Percentiles rank a stretch among this genome's conserved stretches.
Conservation (phyloP, 1,140 invertebrate genomes). For the Ceratosolen fusciceps region DNA sequence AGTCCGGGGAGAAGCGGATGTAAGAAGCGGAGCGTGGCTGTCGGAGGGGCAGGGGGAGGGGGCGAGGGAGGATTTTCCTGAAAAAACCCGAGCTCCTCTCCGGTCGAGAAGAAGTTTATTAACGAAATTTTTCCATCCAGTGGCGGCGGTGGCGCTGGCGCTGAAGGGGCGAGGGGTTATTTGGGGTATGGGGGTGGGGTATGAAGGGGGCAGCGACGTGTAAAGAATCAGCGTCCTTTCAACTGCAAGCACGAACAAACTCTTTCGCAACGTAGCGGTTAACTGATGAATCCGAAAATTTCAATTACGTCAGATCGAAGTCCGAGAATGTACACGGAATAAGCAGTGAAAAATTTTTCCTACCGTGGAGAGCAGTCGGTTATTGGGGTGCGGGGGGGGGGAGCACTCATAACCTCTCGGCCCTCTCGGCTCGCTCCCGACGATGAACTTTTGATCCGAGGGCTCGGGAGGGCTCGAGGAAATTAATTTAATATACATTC, state of each 20-base stretch:
- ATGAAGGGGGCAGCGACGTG: too few species aligned
- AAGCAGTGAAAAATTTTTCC: too few species aligned
- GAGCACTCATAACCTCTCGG: too few species aligned
- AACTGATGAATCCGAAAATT: slow-evolving; percentile 43
- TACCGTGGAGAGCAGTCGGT: too few species aligned
- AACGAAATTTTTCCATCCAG: slow-evolving; percentile 48
- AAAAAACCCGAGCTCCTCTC: slow-evolving; percentile 19
- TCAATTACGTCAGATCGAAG: slow-evolving; percentile 19
- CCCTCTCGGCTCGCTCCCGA: too few species aligned
- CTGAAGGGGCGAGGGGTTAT: slow-evolving; percentile 1
- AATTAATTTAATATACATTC: too few species aligned
- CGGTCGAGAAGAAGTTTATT: slow-evolving; percentile 40
- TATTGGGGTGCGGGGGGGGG: too few species aligned
- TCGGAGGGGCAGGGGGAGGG: neutral
- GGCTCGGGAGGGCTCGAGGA: too few species aligned
- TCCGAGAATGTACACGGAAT: neutral
- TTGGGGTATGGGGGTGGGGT: neutral
- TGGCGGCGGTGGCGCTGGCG: too few species aligned
- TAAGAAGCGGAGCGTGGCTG: neutral
- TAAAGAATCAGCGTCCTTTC: neutral
- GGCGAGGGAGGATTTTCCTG: slow-evolving; percentile 1
- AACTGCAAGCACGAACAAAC: slow-evolving; percentile 19
- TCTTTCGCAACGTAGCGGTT: slow-evolving; percentile 17
- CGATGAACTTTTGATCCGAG: too few species aligned
- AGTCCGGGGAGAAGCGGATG: neutral